Evolutionary conservation across 2,888 invertebrate species (phyloP).

Genomic region (Spicauda simplicius): DNA sequence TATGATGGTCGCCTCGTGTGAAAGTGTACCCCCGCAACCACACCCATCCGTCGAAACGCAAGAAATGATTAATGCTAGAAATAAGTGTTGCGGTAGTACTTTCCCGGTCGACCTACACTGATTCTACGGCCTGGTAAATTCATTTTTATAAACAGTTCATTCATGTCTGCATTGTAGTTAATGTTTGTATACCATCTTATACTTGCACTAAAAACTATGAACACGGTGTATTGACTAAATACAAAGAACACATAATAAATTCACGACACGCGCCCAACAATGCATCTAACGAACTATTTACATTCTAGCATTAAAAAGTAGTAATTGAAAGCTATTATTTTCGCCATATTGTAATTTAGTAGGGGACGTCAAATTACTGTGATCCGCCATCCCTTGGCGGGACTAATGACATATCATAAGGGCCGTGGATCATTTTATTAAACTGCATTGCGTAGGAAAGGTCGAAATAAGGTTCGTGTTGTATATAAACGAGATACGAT

Average conservation of each 20-base stretch:
- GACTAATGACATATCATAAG: constrained; percentile 33
- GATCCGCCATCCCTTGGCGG: constrained; percentile 27
- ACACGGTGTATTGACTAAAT: no score
- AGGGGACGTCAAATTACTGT: constrained; percentile 32
- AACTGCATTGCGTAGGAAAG: constrained; percentile 16
- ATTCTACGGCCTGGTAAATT: no score
- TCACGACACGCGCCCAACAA: constrained; percentile 10
- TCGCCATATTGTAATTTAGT: constrained; percentile 27
- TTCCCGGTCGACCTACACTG: no score
- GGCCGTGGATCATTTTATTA: constrained; percentile 30
- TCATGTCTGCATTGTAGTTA: no score
- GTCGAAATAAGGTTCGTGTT: background rate
- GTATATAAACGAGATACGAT: background rate
- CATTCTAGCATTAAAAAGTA: constrained; percentile 21
- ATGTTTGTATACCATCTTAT: no score
- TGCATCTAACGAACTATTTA: constrained; percentile 26
- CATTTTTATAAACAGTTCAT: no score
- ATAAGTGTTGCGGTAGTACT: no score
- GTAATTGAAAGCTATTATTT: constrained; percentile 31
- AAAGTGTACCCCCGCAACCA: no score
- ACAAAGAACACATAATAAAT: background rate
- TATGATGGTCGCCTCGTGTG: no score
- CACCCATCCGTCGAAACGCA: no score
- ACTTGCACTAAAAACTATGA: no score
- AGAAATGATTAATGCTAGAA: no score